Base-by-base conservation (phyloP, 2,797 vertebrate genomes). In the Enteromius viviparus region DNA sequence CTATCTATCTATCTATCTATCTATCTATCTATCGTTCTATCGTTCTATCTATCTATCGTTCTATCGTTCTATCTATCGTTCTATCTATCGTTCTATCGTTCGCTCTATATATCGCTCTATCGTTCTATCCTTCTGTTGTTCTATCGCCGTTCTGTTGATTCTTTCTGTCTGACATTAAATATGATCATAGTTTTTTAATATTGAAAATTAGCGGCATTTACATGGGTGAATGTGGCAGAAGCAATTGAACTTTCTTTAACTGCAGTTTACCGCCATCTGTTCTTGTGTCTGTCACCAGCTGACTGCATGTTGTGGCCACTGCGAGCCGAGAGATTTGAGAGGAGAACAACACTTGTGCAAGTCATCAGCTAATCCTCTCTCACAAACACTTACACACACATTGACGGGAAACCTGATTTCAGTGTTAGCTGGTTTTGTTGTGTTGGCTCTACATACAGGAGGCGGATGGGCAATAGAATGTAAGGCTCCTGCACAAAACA, bases 211-310 rank as follows among this genome's bases (percentile, higher is more conserved):
- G 17, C 51, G 71, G 11, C 21, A 60, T n/a, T 62, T 45, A 62
- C 68, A 72, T 14, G 17, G 53, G 29, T 14, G 14, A 75, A n/a
- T 66, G 71, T 62, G n/a, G 26, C 40, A 71, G 47, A 34, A 64
- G 37, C 32, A 58, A 80, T 62, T 70, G 76, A 79, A 83, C 76
- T 77, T 74, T 51, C 84, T 64, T 84, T 90, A 92, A 70, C 89
- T 90, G 93, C 92, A 92, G 95, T 95, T 93, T 93, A 94, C 90
- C 91, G 88, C 95, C 96, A 97, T 98, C 96, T 97, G 96, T 94
- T 95, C 91, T 90, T 92, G 92, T 90, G 89, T 90, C 88, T 87
- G 86, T 87, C 92, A 94, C 87, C 88, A 89, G 90, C 91, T 91
- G 90, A 89, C 89, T 91, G 87, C 90, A 90, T 92, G 91, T 90